These are phyloP conservation scores for Dryadula phaetusa DNA, from an alignment of 2,888 invertebrate genomes.

Conservation along the genomic window DNA sequence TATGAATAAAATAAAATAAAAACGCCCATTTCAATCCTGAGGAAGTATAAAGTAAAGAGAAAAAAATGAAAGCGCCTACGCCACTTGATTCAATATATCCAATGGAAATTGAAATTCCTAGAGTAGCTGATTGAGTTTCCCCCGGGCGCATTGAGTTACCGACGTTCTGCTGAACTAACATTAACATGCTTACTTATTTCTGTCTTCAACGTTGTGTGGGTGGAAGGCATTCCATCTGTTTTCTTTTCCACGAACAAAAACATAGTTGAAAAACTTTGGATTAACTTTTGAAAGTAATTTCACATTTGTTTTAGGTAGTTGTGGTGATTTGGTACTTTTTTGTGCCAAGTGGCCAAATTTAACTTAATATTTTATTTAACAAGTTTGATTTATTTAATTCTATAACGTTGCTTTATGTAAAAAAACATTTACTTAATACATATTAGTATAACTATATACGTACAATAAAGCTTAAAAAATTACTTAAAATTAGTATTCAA, in stretches of 20 bases:
- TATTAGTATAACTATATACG: too few relatives aligned
- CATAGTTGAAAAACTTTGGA: not conserved
- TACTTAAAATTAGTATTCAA: too few relatives aligned
- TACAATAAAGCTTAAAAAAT: too few relatives aligned
- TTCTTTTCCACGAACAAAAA: not conserved
- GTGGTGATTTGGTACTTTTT: too few relatives aligned
- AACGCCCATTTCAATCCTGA: too few relatives aligned
- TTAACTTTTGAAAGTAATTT: constrained; percentile 15
- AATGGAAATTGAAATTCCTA: constrained; percentile 22
- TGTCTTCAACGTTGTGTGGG: not conserved
- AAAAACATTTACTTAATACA: too few relatives aligned
- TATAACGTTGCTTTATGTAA: too few relatives aligned
- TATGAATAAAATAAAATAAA: too few relatives aligned
- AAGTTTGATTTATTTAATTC: too few relatives aligned
- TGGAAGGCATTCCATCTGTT: not conserved
- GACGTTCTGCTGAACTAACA: constrained; percentile 17
- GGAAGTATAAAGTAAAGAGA: not conserved
- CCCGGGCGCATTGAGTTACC: constrained; percentile 24
- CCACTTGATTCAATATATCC: constrained; percentile 21
- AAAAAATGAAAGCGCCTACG: not conserved
- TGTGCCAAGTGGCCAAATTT: too few relatives aligned
- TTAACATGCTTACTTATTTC: constrained; percentile 5
- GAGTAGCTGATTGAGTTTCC: constrained; percentile 19
- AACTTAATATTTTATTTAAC: too few relatives aligned
- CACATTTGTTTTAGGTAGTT: not conserved